Conservation (phyloP, 1,140 invertebrate species). For the Macrobrachium nipponense region DNA sequence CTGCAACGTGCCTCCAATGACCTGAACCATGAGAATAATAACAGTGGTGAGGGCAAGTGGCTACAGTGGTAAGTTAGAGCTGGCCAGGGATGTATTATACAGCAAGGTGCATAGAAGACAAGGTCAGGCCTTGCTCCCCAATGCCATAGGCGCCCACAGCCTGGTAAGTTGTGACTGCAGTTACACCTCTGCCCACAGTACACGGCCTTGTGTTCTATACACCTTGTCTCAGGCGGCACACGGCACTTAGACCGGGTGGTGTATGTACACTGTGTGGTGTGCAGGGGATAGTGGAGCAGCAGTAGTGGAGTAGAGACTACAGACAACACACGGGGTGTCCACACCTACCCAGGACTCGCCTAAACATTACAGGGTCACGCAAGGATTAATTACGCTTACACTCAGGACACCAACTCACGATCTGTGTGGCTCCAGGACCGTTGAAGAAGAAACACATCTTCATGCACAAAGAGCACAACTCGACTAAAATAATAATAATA, state of each 20-base stretch:
- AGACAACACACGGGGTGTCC: constrained; percentile 62
- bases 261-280: constrained; percentile 62
- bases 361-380: constrained; percentile 63
- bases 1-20: constrained; percentile 98
- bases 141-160: constrained; percentile 32
- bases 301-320: constrained; percentile 61
- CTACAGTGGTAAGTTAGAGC: constrained; percentile 62
- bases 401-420: constrained; percentile 64
- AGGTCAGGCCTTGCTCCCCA: constrained; percentile 40
- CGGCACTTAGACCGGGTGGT: constrained; percentile 53
- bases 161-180: constrained; percentile 40
- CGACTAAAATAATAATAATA: constrained; percentile 61
- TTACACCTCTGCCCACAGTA: constrained; percentile 38
- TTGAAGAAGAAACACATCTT: constrained; percentile 65
- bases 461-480: constrained; percentile 64
- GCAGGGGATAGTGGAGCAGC: constrained; percentile 62
- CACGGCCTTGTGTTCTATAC: constrained; percentile 61
- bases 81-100: constrained; percentile 62
- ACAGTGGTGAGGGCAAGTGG: constrained; percentile 61
- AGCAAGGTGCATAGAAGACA: constrained; percentile 60
- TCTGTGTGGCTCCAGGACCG: constrained; percentile 64
- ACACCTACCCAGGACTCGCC: constrained; percentile 61
- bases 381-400: constrained; percentile 60
- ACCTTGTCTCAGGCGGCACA: constrained; percentile 57
- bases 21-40: constrained; percentile 65